Evolutionary conservation across 2,797 vertebrate species (phyloP), one percentile per base, ranked within the genome.

Genomic region (Novumbra hubbsi): DNA sequence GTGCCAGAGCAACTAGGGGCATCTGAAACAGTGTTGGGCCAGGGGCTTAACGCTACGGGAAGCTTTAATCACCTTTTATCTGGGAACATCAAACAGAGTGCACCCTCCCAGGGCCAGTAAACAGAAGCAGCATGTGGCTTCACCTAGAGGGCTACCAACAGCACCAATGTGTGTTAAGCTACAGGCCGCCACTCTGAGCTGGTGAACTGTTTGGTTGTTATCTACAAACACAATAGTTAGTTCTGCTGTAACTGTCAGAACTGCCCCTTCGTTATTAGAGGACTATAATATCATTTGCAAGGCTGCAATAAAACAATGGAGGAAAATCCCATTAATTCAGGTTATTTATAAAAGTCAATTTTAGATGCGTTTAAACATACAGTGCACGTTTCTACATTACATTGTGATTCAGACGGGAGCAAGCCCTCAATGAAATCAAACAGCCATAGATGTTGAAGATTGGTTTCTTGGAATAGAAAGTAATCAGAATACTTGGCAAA

Each of bases 261-360:
- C n/a, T 57, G 52, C 55, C 4, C 55, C 21, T 14, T 11, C 41
- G 14, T 45, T 60, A 27, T 27, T 24, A 11, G 21, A 57, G 21
- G 11, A 60, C 24, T 60, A 24, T 60, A 27, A 21, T 11, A 24
- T 11, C 24, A 45, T 45, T 45, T 45, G 41, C 30, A 67, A 48
- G 55, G 21, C 19, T 60, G 55, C n/a, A 60, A 24, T 27, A 60
- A 60, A 21, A 60, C 55, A 60, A 75, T n/a, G 24, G 21, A 32
- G 50, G 66, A 67, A 62, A 45, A 41, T 48, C 70, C 2, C 66
- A 80, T 77, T 79, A 71, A 80, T 87, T 87, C 70, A 82, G 87
- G 80, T 91, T 45, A 84, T 91, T 91, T 92, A 92, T 90, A 93
- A 92, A 93, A 92, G 77, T 76, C 87, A 70, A 90, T 84, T 87